phyloP scores from a whole-genome alignment of 2,797 vertebrate genomes.

The Muscicapa comitata region DNA sequence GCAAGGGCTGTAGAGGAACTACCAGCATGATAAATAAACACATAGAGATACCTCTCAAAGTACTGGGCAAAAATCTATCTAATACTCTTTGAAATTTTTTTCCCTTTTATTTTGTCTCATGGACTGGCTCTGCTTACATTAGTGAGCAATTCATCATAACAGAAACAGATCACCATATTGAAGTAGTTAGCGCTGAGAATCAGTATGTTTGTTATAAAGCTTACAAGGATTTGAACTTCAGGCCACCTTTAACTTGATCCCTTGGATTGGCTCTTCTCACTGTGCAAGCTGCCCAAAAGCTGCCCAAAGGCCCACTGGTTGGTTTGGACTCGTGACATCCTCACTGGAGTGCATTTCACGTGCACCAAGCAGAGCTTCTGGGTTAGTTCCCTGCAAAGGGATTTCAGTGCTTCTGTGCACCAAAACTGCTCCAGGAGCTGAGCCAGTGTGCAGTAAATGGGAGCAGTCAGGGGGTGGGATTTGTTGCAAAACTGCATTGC shows the following conservation, averaged over 20 bases:
- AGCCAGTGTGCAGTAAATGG: neutral
- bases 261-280: neutral
- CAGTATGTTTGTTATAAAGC: neutral
- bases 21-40: neutral
- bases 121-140: neutral
- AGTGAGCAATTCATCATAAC: neutral
- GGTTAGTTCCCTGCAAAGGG: neutral
- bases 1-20: neutral
- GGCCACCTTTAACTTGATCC: neutral
- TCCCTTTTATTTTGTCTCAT: neutral
- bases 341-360: neutral
- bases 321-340: neutral
- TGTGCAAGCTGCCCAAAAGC: neutral
- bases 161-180: neutral
- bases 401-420: neutral
- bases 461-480: neutral
- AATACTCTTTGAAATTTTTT: neutral
- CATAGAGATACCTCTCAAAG: neutral
- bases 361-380: neutral
- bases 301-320: neutral
- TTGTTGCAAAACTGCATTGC: neutral
- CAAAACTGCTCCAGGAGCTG: neutral
- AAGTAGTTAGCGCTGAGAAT: neutral
- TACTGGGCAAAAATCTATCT: neutral
- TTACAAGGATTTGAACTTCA: neutral